phyloP scores from a whole-genome alignment of 2,888 invertebrate genomes.

The Rugalucina vietnamica region DNA sequence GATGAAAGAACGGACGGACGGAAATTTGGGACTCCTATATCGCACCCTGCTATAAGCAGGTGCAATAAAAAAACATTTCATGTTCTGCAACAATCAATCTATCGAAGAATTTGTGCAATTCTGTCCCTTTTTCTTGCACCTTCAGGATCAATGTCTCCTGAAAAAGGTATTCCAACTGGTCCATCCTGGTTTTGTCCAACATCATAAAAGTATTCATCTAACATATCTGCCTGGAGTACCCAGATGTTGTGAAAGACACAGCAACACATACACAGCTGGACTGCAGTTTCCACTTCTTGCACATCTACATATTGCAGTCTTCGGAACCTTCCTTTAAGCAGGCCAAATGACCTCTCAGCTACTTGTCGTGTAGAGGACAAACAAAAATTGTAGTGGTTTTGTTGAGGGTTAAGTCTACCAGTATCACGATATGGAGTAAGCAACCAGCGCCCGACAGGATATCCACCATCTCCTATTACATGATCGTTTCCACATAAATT shows the following conservation, averaged over 20 bases:
- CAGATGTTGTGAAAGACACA: constrained; percentile 34
- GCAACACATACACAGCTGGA: not conserved
- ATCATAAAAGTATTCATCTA: too few species aligned
- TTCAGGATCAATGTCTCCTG: too few species aligned
- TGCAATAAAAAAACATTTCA: too few species aligned
- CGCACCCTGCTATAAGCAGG: too few species aligned
- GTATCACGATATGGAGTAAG: constrained; percentile 35
- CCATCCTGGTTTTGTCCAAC: too few species aligned
- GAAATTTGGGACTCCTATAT: too few species aligned
- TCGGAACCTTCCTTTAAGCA: constrained; percentile 28
- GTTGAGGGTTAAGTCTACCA: constrained; percentile 15
- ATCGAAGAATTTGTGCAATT: too few species aligned
- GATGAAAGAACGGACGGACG: too few species aligned
- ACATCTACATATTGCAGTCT: constrained; percentile 29
- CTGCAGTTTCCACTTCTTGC: not conserved
- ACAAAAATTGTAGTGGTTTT: constrained; percentile 6
- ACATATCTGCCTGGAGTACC: too few species aligned
- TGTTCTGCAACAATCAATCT: too few species aligned
- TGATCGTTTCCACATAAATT: constrained; percentile 32
- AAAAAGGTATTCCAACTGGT: too few species aligned
- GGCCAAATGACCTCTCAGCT: constrained; percentile 37
- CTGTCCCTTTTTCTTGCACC: too few species aligned
- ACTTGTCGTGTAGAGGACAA: constrained; percentile 12
- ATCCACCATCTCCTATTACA: constrained; percentile 39
- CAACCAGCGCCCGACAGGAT: constrained; percentile 30